These are phyloP conservation scores for Brachyalestes nurse DNA, from an alignment of 2,797 vertebrate species.

Conservation along the genomic window DNA sequence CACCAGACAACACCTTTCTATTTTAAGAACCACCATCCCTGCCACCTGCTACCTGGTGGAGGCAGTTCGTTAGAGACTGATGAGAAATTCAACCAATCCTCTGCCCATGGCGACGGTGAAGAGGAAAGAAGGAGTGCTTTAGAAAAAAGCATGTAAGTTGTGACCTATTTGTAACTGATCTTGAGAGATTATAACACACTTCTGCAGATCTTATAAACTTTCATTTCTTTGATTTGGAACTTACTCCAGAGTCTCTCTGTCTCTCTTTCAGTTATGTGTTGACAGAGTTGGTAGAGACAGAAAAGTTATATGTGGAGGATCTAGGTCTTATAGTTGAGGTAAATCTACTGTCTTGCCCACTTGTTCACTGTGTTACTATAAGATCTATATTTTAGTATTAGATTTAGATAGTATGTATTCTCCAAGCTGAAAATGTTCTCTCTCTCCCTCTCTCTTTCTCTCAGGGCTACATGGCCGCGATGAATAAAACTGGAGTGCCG, in stretches of 20 bases:
- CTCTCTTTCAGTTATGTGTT: constrained; percentile 83
- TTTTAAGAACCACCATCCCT: constrained; percentile 30
- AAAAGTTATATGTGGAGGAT: constrained; percentile 89
- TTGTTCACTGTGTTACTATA: no score
- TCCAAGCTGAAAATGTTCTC: not conserved
- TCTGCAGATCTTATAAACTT: not conserved
- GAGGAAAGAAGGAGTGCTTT: constrained; percentile 35
- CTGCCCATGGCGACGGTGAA: not conserved
- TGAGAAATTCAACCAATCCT: not conserved
- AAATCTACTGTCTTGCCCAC: not conserved
- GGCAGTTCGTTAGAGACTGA: not conserved
- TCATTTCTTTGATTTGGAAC: constrained; percentile 21
- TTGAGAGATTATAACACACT: not conserved
- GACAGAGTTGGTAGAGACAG: constrained; percentile 88
- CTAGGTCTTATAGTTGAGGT: constrained; percentile 91
- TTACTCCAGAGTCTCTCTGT: not conserved
- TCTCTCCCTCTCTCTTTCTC: not conserved
- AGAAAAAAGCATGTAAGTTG: constrained; percentile 51
- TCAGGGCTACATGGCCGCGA: constrained; percentile 95
- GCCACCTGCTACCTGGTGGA: not conserved
- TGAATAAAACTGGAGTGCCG: constrained; percentile 90
- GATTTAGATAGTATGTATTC: no score
- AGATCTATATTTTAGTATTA: not conserved
- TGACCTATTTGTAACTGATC: not conserved
- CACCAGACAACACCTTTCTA: not conserved